phyloP scores from a whole-genome alignment of 1,140 invertebrate genomes.

The Linepithema humile region DNA sequence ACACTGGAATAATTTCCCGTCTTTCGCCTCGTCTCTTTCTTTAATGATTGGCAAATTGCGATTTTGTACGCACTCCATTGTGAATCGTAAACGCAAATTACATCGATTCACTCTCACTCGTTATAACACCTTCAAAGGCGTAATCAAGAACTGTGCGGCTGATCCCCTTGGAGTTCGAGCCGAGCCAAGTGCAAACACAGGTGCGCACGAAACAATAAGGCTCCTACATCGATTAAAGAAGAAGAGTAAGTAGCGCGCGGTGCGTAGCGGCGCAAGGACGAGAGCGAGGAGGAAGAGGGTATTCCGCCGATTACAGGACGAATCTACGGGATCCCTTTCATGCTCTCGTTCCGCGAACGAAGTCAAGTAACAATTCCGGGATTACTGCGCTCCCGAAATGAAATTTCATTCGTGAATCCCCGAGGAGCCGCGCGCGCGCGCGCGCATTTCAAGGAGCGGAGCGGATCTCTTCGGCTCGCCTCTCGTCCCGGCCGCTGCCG shows the following conservation, averaged over 20 bases:
- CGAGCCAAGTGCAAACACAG: constrained; percentile 66
- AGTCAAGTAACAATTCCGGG: constrained; percentile 78
- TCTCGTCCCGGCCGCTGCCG: too few relatives aligned
- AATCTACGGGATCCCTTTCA: constrained; percentile 70
- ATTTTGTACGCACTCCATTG: not conserved
- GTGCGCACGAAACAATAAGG: constrained; percentile 67
- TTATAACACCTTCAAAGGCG: constrained; percentile 53
- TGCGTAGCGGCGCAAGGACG: not conserved
- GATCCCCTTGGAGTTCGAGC: constrained; percentile 43
- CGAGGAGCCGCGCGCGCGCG: constrained; percentile 53
- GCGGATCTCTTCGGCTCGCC: constrained; percentile 25
- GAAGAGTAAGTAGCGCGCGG: not conserved
- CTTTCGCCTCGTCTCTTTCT: not conserved
- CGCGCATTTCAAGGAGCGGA: constrained; percentile 67
- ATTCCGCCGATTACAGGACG: constrained; percentile 71
- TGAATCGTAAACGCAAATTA: constrained; percentile 52
- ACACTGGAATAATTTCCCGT: not conserved
- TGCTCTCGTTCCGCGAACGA: constrained; percentile 69
- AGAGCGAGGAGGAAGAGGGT: not conserved
- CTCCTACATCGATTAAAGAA: constrained; percentile 45
- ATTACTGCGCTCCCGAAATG: constrained; percentile 75
- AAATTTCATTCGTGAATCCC: constrained; percentile 77
- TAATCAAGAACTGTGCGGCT: constrained; percentile 28
- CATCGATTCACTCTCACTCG: constrained; percentile 19
- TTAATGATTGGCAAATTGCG: not conserved